Percentiles rank a stretch among this genome's conserved stretches.
Evolutionary conservation across 2,797 vertebrate species (phyloP).

Genomic region (Poeciliopsis presidionis): DNA sequence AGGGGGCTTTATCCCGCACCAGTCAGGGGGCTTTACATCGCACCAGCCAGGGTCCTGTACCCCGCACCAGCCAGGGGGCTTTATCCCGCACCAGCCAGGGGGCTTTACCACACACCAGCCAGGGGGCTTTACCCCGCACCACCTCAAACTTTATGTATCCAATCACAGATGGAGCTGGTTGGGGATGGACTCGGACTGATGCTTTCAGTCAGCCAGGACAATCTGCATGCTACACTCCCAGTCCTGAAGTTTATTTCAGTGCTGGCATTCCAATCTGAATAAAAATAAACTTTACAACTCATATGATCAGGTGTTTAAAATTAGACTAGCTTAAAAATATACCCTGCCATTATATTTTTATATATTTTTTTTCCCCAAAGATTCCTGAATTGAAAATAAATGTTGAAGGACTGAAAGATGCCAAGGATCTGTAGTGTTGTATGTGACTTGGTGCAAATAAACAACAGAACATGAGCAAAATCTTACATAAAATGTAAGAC

Average conservation of each 20-base stretch:
- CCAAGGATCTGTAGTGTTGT: neutral
- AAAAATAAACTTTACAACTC: neutral
- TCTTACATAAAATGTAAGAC: neutral
- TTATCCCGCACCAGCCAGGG: neutral
- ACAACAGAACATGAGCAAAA: neutral
- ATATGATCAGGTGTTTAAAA: neutral
- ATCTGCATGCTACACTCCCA: neutral
- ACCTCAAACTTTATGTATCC: neutral
- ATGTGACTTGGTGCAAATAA: neutral
- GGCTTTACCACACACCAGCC: neutral
- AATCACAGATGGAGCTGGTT: neutral
- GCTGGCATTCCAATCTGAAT: neutral
- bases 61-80: neutral
- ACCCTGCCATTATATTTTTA: neutral
- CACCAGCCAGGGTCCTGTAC: neutral
- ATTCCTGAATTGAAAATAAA: neutral
- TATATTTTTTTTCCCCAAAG: neutral
- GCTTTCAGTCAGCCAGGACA: neutral
- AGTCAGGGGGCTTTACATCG: no score
- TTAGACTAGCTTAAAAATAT: neutral
- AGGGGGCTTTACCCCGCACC: neutral
- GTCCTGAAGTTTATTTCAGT: conserved; percentile 10
- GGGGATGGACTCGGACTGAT: conserved; percentile 5
- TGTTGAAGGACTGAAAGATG: neutral
- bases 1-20: no score